A percentile compares a stretch with the other conserved stretches of the same genome.
phyloP scores from a whole-genome alignment of 1,140 invertebrate genomes.

The Drosophila rhopaloa region DNA sequence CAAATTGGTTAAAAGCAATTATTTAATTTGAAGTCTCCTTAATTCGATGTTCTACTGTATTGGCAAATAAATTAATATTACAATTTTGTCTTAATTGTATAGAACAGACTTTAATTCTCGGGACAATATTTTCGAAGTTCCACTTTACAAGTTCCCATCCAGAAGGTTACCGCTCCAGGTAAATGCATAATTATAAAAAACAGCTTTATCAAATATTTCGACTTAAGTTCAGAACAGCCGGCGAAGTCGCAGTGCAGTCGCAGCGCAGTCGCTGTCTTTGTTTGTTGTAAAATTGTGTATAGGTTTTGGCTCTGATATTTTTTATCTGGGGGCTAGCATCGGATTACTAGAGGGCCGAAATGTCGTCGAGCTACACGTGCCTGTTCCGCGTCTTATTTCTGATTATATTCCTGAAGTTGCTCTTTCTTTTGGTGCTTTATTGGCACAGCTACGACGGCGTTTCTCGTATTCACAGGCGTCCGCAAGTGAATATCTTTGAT shows the following conservation, averaged over 20 bases:
- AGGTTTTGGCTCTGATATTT: neutral
- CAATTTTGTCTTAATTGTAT: too few relatives aligned
- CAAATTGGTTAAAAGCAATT: too few relatives aligned
- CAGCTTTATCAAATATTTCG: constrained; percentile 58
- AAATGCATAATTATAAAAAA: constrained; percentile 15
- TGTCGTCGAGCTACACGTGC: constrained; percentile 45
- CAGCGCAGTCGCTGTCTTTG: too few relatives aligned
- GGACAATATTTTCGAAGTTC: too few relatives aligned
- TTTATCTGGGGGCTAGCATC: neutral
- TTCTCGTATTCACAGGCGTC: neutral
- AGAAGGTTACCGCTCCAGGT: constrained; percentile 7
- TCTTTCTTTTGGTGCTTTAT: constrained; percentile 44
- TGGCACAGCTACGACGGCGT: constrained; percentile 9
- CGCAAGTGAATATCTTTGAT: constrained; percentile 28
- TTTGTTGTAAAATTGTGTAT: neutral
- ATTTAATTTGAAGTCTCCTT: too few relatives aligned
- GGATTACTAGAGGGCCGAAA: constrained; percentile 21
- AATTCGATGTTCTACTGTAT: too few relatives aligned
- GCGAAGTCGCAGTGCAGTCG: neutral
- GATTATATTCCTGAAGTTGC: constrained; percentile 52
- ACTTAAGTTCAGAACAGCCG: neutral
- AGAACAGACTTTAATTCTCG: too few relatives aligned
- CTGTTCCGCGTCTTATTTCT: constrained; percentile 47
- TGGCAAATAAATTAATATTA: neutral
- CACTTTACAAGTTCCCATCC: neutral